Evolutionary conservation across 92 coral and sea anemone genomes (phyloP).

Genomic region (Porites evermanni): DNA sequence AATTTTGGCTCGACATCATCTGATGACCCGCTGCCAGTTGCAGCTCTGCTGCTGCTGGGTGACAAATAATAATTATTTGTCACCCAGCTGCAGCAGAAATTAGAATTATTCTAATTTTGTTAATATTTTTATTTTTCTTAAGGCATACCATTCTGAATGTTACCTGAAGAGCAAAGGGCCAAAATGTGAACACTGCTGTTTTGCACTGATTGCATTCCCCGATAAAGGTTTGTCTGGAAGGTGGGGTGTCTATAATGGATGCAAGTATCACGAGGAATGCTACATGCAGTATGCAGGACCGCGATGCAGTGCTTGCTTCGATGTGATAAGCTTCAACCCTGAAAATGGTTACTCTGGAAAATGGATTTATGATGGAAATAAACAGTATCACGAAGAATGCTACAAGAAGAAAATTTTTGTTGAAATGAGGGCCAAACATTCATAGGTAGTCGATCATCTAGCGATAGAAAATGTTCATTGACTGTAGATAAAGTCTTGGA

Average conservation of each 20-base stretch:
- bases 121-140: not conserved
- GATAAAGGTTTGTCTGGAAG: slow-evolving; percentile 88
- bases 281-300: slow-evolving; percentile 95
- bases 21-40: too few species aligned
- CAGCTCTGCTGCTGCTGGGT: not conserved
- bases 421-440: slow-evolving; percentile 85
- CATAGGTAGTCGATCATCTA: slow-evolving; percentile 25
- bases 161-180: slow-evolving; percentile 94
- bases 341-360: slow-evolving; percentile 88
- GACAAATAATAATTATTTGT: not conserved
- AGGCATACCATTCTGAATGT: slow-evolving; percentile 94
- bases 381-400: slow-evolving; percentile 94
- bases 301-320: slow-evolving; percentile 93
- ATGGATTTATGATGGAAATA: slow-evolving; percentile 77
- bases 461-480: not conserved
- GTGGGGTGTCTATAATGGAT: slow-evolving; percentile 90
- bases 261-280: slow-evolving; percentile 95
- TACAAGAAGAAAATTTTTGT: slow-evolving; percentile 78
- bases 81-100: too few species aligned
- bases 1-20: too few species aligned
- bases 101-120: not conserved
- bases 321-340: slow-evolving; percentile 85
- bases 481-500: not conserved
- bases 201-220: slow-evolving; percentile 89
- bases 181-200: slow-evolving; percentile 96